Base-by-base conservation (phyloP, 2,888 invertebrate genomes). In the Acrobasis repandana region DNA sequence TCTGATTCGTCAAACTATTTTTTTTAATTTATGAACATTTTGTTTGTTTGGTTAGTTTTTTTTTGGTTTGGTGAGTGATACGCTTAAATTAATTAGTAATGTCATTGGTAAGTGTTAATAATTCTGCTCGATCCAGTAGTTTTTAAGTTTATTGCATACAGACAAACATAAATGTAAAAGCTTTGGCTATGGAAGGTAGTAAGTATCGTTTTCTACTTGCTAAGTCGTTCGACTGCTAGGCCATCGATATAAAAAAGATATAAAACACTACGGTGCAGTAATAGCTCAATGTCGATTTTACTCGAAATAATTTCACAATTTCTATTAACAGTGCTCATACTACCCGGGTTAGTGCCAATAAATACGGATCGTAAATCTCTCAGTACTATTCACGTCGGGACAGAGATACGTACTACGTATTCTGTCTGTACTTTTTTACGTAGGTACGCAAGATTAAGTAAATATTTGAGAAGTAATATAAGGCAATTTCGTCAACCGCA, bases 221-320 rank as follows among this genome's bases (percentile, higher is more conserved):
- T 33, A 50, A 52, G 16, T 10, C 36, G 10, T 8, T 5, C 16
- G 10, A 36, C 9, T 16, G 33, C 5, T 9, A n/a, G 14, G 10
- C 52, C 16, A 36, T 36, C 36, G 16, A 36, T 36, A 52, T 52
- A 52, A 52, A 52, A 52, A 52, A 36, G 52, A 16, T 15, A 52
- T 36, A 36, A 52, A 36, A 9, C 34, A 16, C 34, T 16, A 36
- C 36, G 16, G 51, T 36, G 4, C 10, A 52, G 52, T 50, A 51
- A 51, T 51, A 51, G 51, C 33, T 8, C 5, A 33, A 15, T 33
- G 52, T 36, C 14, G 52, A 52, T 52, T 36, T 52, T 10, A 16
- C 36, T 52, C 15, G 16, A 52, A 36, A 16, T 52, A 52, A 36
- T 52, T 52, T 18, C 36, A 36, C 36, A 52, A 36, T 52, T 16